Base-by-base conservation (phyloP, 2,113 vertebrate genomes). In the Apteryx owenii region DNA sequence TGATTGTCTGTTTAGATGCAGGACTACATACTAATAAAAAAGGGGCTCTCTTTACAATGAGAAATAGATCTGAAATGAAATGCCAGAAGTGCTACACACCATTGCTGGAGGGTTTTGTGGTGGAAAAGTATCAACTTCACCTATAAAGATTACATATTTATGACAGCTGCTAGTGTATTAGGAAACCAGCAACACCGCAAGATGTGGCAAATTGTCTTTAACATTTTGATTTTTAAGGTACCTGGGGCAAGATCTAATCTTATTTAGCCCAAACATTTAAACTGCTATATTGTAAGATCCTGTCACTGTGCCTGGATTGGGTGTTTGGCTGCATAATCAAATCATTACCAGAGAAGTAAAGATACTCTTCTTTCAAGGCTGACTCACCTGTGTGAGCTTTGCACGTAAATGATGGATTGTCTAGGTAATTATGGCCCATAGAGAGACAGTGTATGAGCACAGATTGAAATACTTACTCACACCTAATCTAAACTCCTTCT, bases 261-360 rank as follows among this genome's bases (percentile, higher is more conserved):
- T 79, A 86, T 83, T 78, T 89, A 94, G 60, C 19, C 46, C 16
- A 89, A 88, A 90, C 17, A 89, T 81, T 91, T 64, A 93, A 91
- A 89, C 69, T 13, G 9, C 12, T 73, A 4, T 75, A 64, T 62
- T 73, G 8, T 70, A 85, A 96, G 76, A 93, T 81, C 54, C 60
- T 83, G 33, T n/a, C 91, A 60, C 40, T 44, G 36, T 4, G 22
- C 75, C 50, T 2, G 5, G 66, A 2, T 9, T 60, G n/a, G 44
- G 29, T 91, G 68, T 89, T 93, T 95, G 76, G 46, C 62, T 94
- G 91, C 85, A 92, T 64, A 80, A 91, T 85, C 71, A 94, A 91
- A 85, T 91, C 72, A 83, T 26, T 25, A 29, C 53, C 53, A 56
- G 25, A 16, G 11, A 20, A 85, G 40, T 40, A 90, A 89, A 73